A percentile compares a stretch with the other conserved stretches of the same genome.
These are phyloP conservation scores for Apotomis capreana DNA, from an alignment of 2,888 invertebrate genomes.

Conservation along the genomic window DNA sequence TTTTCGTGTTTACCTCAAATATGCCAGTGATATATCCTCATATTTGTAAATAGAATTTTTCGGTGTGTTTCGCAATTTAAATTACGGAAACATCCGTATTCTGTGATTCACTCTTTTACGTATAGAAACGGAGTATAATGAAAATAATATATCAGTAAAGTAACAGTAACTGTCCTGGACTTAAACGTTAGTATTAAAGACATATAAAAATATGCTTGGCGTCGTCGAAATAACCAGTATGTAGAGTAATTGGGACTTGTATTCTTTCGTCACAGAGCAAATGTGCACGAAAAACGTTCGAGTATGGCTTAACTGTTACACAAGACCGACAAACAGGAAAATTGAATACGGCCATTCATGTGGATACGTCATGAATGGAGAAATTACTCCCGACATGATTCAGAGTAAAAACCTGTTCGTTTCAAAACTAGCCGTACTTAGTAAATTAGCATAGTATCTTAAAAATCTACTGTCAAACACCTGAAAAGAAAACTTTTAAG, in stretches of 20 bases:
- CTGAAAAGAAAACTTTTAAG: background rate
- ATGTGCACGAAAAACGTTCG: conserved; percentile 26
- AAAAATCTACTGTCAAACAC: background rate
- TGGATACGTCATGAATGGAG: conserved; percentile 25
- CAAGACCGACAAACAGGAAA: conserved; percentile 25
- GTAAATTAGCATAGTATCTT: background rate
- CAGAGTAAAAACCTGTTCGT: conserved; percentile 22
- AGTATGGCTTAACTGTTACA: conserved; percentile 24
- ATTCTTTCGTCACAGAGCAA: conserved; percentile 18
- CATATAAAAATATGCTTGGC: background rate
- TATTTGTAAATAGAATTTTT: conserved; percentile 32
- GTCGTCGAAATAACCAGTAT: conserved; percentile 4
- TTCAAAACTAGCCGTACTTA: conserved; percentile 1
- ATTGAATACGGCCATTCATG: conserved; percentile 25
- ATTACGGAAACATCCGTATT: background rate
- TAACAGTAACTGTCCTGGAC: no score
- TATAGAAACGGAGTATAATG: background rate
- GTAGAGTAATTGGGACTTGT: background rate
- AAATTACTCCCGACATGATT: conserved; percentile 18
- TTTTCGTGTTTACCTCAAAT: conserved; percentile 41
- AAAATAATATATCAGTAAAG: no score
- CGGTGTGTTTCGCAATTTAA: conserved; percentile 9
- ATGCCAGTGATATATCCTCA: conserved; percentile 38
- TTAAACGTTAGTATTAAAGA: background rate
- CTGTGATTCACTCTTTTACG: background rate